Evolutionary conservation across 2,888 invertebrate genomes (phyloP).

Genomic region (Drosophila eohydei): DNA sequence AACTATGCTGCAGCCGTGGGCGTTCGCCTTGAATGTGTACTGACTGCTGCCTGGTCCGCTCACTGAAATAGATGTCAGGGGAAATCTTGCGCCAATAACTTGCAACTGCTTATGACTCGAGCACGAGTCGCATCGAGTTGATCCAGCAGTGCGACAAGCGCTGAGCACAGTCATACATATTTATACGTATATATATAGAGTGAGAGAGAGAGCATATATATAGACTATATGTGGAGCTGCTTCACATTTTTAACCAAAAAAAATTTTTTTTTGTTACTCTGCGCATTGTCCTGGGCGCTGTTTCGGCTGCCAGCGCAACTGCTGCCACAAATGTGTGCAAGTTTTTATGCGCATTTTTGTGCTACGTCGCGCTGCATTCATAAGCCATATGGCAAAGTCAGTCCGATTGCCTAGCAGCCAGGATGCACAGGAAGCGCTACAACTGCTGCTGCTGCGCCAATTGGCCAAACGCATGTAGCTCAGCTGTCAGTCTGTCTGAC

Average conservation of each 20-base stretch:
- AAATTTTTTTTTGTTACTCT: constrained; percentile 15
- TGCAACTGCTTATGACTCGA: constrained; percentile 77
- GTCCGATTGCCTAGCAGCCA: constrained; percentile 8
- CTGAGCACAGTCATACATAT: constrained; percentile 18
- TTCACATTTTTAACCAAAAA: constrained; percentile 11
- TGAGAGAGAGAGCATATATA: no score
- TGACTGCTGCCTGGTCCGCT: constrained; percentile 8
- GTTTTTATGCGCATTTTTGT: constrained; percentile 59
- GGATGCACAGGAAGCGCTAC: constrained; percentile 9
- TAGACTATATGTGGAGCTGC: no score
- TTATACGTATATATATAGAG: neutral
- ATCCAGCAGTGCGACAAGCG: constrained; percentile 58
- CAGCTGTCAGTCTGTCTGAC: constrained; percentile 19
- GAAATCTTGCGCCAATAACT: constrained; percentile 78
- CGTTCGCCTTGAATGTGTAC: constrained; percentile 56
- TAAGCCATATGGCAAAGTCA: constrained; percentile 17
- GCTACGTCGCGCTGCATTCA: constrained; percentile 37
- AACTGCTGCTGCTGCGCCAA: constrained; percentile 10
- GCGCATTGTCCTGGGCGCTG: constrained; percentile 40
- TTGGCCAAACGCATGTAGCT: constrained; percentile 30
- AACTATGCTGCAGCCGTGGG: constrained; percentile 57
- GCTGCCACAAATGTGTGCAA: constrained; percentile 46
- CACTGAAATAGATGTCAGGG: constrained; percentile 58
- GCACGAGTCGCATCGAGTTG: constrained; percentile 38
- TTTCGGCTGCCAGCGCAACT: constrained; percentile 34